Conservation (phyloP, 2,797 vertebrate genomes). For the Ambastaia sidthimunki region DNA sequence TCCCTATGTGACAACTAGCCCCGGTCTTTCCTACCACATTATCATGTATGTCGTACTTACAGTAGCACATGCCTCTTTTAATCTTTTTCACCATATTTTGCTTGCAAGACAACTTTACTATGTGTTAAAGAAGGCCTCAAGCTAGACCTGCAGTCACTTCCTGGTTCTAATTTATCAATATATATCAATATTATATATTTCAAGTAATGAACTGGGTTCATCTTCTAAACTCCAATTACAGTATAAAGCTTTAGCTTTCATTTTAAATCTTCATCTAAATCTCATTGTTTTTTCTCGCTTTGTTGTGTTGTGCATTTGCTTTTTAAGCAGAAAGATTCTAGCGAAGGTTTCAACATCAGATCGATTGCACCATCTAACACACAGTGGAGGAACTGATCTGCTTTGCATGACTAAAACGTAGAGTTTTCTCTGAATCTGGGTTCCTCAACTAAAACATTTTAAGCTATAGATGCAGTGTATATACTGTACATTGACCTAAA, state of each 20-base stretch:
- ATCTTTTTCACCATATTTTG: neutral
- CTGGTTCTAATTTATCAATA: neutral
- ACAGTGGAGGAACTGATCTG: constrained; percentile 10
- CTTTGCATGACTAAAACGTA: neutral
- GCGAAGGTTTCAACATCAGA: constrained; percentile 38
- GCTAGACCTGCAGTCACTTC: no score
- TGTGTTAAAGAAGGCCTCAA: no score
- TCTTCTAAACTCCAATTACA: neutral
- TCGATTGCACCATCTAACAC: constrained; percentile 10
- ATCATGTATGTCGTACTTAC: no score
- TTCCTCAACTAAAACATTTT: neutral
- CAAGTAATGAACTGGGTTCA: neutral
- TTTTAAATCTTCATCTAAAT: neutral
- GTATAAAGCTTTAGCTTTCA: neutral
- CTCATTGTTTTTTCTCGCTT: neutral
- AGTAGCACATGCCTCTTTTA: neutral
- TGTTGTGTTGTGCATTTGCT: constrained; percentile 16
- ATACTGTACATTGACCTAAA: no score
- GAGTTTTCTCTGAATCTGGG: neutral
- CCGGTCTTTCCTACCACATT: no score
- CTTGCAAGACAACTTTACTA: no score
- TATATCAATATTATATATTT: neutral
- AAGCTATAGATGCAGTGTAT: neutral
- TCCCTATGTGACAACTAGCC: no score
- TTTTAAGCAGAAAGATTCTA: constrained; percentile 32